Evolutionary conservation across 2,113 vertebrate genomes (phyloP).

Genomic region (Callocephalon fimbriatum): DNA sequence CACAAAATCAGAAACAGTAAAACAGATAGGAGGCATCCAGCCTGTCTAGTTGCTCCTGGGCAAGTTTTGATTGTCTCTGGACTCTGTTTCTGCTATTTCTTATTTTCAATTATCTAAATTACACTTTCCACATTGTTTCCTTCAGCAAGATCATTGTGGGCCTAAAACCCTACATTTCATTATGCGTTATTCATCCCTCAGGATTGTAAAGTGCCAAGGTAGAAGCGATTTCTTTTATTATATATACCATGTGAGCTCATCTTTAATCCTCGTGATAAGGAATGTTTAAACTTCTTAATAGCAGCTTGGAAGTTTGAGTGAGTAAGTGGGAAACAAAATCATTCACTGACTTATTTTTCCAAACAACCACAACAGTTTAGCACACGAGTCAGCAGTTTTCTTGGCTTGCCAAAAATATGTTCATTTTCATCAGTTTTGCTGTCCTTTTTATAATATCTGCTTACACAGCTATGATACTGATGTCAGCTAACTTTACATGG

Average conservation of each 20-base stretch:
- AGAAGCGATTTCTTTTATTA: neutral
- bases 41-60: neutral
- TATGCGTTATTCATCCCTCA: neutral
- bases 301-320: neutral
- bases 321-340: neutral
- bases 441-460: neutral
- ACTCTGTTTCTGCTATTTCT: neutral
- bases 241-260: neutral
- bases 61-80: neutral
- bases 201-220: neutral
- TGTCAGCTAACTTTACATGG: neutral
- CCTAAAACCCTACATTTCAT: neutral
- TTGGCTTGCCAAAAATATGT: neutral
- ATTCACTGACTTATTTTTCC: neutral
- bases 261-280: constrained; percentile 7
- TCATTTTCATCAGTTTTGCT: neutral
- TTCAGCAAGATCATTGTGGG: neutral
- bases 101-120: constrained; percentile 18
- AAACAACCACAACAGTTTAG: neutral
- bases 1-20: neutral
- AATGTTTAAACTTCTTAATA: neutral
- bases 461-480: neutral
- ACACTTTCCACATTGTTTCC: neutral
- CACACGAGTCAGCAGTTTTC: neutral
- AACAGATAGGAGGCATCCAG: neutral